Evolutionary conservation across 2,797 vertebrate genomes (phyloP).

Genomic region (Anomalospiza imberbis): DNA sequence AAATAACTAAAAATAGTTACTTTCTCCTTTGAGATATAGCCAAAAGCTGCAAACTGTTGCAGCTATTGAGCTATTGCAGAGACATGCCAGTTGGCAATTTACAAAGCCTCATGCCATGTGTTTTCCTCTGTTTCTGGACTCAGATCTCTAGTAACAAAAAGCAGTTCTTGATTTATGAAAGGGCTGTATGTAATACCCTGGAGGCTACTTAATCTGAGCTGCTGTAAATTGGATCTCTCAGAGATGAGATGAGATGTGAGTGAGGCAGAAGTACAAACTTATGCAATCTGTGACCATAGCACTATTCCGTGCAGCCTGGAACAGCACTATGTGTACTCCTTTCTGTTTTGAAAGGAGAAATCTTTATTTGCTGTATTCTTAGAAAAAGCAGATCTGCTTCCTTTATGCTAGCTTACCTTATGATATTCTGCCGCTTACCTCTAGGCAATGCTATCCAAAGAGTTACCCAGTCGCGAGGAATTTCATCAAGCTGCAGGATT

Average conservation of each 20-base stretch:
- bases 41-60: not conserved
- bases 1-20: not conserved
- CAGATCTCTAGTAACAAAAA: not conserved
- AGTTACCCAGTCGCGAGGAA: slow-evolving; percentile 38
- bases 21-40: not conserved
- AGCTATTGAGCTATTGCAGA: not conserved
- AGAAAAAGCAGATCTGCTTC: slow-evolving; percentile 75
- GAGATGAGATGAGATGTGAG: not conserved
- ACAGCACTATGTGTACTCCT: not conserved
- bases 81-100: not conserved
- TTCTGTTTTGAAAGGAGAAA: slow-evolving; percentile 68
- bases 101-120: not conserved
- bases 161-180: slow-evolving; percentile 20
- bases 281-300: not conserved
- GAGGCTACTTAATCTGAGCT: slow-evolving; percentile 26
- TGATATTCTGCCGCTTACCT: slow-evolving; percentile 67
- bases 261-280: not conserved
- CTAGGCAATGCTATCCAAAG: slow-evolving; percentile 59
- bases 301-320: not conserved
- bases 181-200: not conserved
- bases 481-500: slow-evolving; percentile 70
- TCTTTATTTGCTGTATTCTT: slow-evolving; percentile 70
- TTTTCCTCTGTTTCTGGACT: slow-evolving; percentile 5
- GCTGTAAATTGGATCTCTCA: slow-evolving; percentile 12
- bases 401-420: slow-evolving; percentile 74